phyloP scores from a whole-genome alignment of 2,797 vertebrate species.

The Paedocypris micromegethes region DNA sequence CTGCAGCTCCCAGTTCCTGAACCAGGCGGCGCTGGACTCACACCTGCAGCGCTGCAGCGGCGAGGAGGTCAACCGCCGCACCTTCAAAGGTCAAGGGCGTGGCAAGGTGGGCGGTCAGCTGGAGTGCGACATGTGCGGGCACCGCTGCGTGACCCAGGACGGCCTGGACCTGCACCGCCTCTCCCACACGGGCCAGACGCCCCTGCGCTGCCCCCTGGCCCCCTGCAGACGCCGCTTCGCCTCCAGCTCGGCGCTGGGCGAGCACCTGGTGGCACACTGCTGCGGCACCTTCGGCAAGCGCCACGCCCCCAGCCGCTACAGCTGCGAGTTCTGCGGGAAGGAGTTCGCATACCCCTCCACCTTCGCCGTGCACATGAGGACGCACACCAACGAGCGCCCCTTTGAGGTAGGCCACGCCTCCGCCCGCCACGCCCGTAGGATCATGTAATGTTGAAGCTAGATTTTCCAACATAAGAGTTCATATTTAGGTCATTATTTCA shows the following conservation, averaged over 20 bases:
- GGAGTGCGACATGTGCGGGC: slow-evolving; percentile 76
- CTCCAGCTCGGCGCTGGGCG: slow-evolving; percentile 65
- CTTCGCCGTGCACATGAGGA: slow-evolving; percentile 75
- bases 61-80: slow-evolving; percentile 17
- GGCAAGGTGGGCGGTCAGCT: slow-evolving; percentile 73
- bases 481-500: too few relatives aligned
- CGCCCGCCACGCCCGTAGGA: neutral
- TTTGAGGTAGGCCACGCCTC: slow-evolving; percentile 62
- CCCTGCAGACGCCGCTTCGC: slow-evolving; percentile 73
- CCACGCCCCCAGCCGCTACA: slow-evolving; percentile 59
- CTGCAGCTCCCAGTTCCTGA: slow-evolving; percentile 79
- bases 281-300: slow-evolving; percentile 60
- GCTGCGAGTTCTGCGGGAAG: slow-evolving; percentile 70
- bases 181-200: slow-evolving; percentile 76
- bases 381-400: slow-evolving; percentile 74
- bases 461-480: too few relatives aligned
- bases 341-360: slow-evolving; percentile 76
- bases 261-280: slow-evolving; percentile 71
- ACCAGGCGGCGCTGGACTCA: slow-evolving; percentile 72
- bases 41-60: slow-evolving; percentile 75
- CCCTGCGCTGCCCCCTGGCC: slow-evolving; percentile 72
- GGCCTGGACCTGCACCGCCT: slow-evolving; percentile 74
- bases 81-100: slow-evolving; percentile 64
- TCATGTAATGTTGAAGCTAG: too few relatives aligned
- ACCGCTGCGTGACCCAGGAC: slow-evolving; percentile 76